Evolutionary conservation across 1,140 invertebrate species (phyloP), one percentile per base, ranked within the genome.

Genomic region (Drosophila punjabiensis): DNA sequence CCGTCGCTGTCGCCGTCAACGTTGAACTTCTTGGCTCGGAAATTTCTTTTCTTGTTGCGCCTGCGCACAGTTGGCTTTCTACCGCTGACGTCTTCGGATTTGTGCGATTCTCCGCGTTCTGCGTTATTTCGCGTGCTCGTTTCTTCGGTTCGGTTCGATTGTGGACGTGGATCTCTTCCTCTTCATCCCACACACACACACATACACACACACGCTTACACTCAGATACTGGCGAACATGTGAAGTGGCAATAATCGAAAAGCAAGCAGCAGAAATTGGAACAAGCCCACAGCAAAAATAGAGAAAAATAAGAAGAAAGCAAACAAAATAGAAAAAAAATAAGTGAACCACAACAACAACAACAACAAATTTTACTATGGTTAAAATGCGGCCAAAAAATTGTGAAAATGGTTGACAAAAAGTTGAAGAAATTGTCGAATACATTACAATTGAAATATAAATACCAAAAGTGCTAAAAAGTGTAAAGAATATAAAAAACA

Each of bases 11-110:
- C 60, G 53, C 55, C 76, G 24, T n/a, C n/a, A n/a, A n/a, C n/a
- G 76, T 35, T 58, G 64, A 45, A 68, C 78, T 84, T 81, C 81
- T 89, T 83, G 84, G 84, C 63, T 89, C 84, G 84, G 66, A 88
- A 88, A 88, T 88, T 88, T 88, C 85, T 88, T 88, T 88, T 88
- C 81, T 76, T 87, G 68, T 81, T 82, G 91, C 91, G 91, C 91
- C 91, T 90, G 91, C 91, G 91, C 91, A 92, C 91, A 92, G 91
- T 92, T 91, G 88, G 91, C 88, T 92, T 92, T 92, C 91, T 92
- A 92, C 88, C 91, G 80, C 92, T 81, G 85, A 84, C 85, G 91
- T 92, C 89, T 92, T 81, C 91, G 91, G 91, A 92, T 91, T 92
- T 91, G 91, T 92, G 82, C 76, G 73, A 56, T 71, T 41, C 70